These are phyloP conservation scores for Spodoptera litura DNA, from an alignment of 1,140 invertebrate genomes.

Conservation along the genomic window DNA sequence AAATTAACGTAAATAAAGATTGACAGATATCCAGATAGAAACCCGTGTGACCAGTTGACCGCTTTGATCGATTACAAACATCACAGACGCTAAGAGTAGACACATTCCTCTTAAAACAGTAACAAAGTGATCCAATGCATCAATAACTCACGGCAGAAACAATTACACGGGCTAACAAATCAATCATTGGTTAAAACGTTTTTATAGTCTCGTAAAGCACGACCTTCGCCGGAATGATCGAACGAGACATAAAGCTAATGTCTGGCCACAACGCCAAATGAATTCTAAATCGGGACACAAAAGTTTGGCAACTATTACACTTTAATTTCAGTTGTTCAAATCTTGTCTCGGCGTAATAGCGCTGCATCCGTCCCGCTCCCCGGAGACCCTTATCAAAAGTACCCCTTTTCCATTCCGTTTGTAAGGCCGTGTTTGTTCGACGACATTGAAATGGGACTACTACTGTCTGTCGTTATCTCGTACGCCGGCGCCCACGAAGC, in stretches of 20 bases:
- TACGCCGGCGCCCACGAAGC: conserved; percentile 91
- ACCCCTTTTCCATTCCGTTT: conserved; percentile 64
- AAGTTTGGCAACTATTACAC: conserved; percentile 84
- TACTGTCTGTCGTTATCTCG: conserved; percentile 90
- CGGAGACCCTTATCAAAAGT: conserved; percentile 58
- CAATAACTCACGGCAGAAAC: conserved; percentile 41
- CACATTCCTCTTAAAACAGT: conserved; percentile 3
- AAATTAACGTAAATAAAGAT: too few relatives aligned
- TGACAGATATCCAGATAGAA: too few relatives aligned
- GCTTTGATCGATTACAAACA: conserved; percentile 5
- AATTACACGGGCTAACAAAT: conserved; percentile 46
- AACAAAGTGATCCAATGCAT: conserved; percentile 13
- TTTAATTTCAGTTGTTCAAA: conserved; percentile 86
- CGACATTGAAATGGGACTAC: conserved; percentile 87
- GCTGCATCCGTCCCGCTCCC: conserved; percentile 74
- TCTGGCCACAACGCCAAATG: conserved; percentile 77
- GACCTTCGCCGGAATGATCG: conserved; percentile 67
- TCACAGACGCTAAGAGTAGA: conserved; percentile 9
- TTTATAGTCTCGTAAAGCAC: conserved; percentile 66
- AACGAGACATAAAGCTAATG: conserved; percentile 65
- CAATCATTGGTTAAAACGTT: conserved; percentile 62
- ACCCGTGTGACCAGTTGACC: neutral
- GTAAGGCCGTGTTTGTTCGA: conserved; percentile 59
- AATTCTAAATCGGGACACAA: conserved; percentile 81
- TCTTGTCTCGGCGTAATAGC: conserved; percentile 81